phyloP scores from a whole-genome alignment of 2,797 vertebrate genomes.

The Anabacerthia variegaticeps region DNA sequence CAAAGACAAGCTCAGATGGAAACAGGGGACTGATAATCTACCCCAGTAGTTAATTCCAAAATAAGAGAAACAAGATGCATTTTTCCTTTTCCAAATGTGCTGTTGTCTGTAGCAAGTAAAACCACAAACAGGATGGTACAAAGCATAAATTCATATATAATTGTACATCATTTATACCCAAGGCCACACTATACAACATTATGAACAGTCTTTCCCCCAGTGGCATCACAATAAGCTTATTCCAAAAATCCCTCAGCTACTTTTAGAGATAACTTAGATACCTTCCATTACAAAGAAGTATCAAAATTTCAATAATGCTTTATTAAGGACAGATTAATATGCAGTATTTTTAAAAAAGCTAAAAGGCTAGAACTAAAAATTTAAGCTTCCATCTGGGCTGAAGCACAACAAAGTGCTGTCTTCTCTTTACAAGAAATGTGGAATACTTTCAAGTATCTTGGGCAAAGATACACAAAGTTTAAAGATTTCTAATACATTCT shows the following conservation, averaged over 20 bases:
- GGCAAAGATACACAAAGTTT: constrained; percentile 40
- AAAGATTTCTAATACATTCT: constrained; percentile 48
- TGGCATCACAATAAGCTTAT: constrained; percentile 57
- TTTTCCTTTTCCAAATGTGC: background rate
- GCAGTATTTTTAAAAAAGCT: constrained; percentile 40
- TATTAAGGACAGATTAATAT: constrained; percentile 77
- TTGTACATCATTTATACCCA: constrained; percentile 67
- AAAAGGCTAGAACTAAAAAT: constrained; percentile 38
- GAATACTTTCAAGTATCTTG: constrained; percentile 75
- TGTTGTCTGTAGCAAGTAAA: constrained; percentile 29
- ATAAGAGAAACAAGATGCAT: background rate
- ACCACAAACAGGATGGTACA: constrained; percentile 44
- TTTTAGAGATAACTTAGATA: constrained; percentile 35
- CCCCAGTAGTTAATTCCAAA: background rate
- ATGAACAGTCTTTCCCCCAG: constrained; percentile 48
- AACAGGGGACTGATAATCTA: background rate
- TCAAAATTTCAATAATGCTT: constrained; percentile 82
- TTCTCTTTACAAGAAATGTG: constrained; percentile 76
- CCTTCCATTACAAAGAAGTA: constrained; percentile 39
- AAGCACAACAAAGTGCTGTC: constrained; percentile 82
- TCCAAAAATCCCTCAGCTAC: background rate
- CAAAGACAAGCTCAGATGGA: background rate
- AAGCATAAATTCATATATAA: constrained; percentile 66
- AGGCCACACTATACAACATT: constrained; percentile 57
- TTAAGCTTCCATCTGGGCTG: constrained; percentile 57